Evolutionary conservation across 2,113 vertebrate species (phyloP), one percentile per base, ranked within the genome.

Genomic region (Ranitomeya variabilis): DNA sequence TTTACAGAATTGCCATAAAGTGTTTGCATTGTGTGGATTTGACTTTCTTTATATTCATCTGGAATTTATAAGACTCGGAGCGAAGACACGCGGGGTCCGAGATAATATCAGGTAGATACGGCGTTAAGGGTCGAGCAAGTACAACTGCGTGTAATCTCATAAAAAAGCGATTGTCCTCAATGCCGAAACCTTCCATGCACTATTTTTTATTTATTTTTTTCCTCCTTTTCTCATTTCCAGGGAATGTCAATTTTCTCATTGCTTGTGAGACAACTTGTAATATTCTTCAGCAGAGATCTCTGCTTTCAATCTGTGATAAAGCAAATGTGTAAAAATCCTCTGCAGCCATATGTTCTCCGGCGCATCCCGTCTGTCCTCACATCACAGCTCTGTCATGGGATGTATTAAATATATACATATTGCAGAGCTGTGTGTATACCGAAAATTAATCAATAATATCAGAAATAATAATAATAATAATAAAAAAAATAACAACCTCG

Each of bases 231-330:
- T 59, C 45, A 80, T 87, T 89, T 89, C 82, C 87, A 89, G 60
- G 74, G 59, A 83, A 85, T 89, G 60, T 89, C 59, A 89, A 77
- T 89, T 67, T 79, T 83, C 81, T 79, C 60, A 23, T 89, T 67
- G 87, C 87, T 79, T 69, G 81, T 64, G 84, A 89, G 87, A 85
- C 87, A 89, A 89, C 73, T 78, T 89, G 87, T 79, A 84, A 89
- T 79, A 85, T 79, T 82, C 81, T 85, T 76, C 62, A 67, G 87
- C 16, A 89, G 73, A 67, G 57, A 89, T 85, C 21, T 82, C 82
- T 85, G 87, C 82, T 85, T 84, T 55, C 87, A 89, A 84, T 85
- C 87, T 89, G 87, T 85, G 87, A 89, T 84, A 89, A 79, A 85
- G 45, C 51, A 12, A 79, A 89, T 51, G 87, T 89, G 87, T 89